A percentile compares a stretch with the other conserved stretches of the same genome.
These are phyloP conservation scores for Paramormyrops hopkinsi DNA, from an alignment of 2,797 vertebrate genomes.

Conservation along the genomic window DNA sequence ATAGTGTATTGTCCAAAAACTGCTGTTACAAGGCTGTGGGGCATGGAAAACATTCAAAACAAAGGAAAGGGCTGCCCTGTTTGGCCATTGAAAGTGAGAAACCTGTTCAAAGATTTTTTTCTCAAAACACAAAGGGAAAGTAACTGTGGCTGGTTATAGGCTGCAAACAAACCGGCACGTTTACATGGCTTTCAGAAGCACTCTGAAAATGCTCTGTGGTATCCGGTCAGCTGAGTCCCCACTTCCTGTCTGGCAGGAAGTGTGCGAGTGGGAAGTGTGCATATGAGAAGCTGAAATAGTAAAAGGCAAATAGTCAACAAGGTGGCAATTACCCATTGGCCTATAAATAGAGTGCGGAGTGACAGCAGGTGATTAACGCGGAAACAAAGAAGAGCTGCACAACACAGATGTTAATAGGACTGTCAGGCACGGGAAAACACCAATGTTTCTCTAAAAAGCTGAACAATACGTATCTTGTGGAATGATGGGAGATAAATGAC, in stretches of 20 bases:
- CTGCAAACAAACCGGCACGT: constrained; percentile 45
- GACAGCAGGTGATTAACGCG: constrained; percentile 33
- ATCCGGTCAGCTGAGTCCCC: constrained; percentile 43
- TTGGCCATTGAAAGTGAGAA: constrained; percentile 13
- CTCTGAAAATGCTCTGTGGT: constrained; percentile 28
- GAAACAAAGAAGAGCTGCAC: constrained; percentile 41
- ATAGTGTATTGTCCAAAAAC: background rate
- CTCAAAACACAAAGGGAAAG: constrained; percentile 34
- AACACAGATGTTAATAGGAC: background rate
- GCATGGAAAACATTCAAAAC: background rate
- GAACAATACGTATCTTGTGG: constrained; percentile 31
- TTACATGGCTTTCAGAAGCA: constrained; percentile 36
- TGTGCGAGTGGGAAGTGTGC: constrained; percentile 38
- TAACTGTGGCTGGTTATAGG: constrained; percentile 20
- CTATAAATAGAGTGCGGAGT: constrained; percentile 65
- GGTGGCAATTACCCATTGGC: background rate
- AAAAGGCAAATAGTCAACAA: background rate
- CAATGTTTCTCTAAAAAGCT: constrained; percentile 39
- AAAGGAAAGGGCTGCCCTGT: constrained; percentile 9
- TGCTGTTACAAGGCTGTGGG: constrained; percentile 10
- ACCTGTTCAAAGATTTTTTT: constrained; percentile 34
- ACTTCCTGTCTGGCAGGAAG: constrained; percentile 57
- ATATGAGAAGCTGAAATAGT: constrained; percentile 57
- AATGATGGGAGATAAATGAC: background rate
- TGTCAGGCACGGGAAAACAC: constrained; percentile 45